Conservation (phyloP, 2,113 vertebrate species). For the Macaca nemestrina region DNA sequence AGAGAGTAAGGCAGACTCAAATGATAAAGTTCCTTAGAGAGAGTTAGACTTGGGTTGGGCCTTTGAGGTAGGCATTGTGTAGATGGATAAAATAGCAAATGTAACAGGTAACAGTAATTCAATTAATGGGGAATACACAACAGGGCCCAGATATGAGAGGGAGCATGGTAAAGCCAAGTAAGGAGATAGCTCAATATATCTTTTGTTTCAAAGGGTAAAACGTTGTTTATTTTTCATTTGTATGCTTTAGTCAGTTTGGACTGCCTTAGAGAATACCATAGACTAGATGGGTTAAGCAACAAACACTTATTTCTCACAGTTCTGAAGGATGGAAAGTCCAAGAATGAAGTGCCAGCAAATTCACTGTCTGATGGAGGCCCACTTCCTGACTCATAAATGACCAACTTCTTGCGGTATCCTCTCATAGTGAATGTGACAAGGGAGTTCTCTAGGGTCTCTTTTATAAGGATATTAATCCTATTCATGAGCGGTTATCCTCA, state of each 20-base stretch:
- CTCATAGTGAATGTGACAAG: too few species aligned
- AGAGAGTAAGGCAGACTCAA: not conserved
- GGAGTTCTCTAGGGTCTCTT: not conserved
- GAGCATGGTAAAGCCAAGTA: not conserved
- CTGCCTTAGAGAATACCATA: not conserved
- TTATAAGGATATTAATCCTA: not conserved
- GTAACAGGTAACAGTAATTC: not conserved
- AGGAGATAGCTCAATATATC: not conserved
- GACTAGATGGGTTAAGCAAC: not conserved
- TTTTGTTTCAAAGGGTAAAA: not conserved
- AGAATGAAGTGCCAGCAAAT: not conserved
- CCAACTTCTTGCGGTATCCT: not conserved
- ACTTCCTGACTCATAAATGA: not conserved
- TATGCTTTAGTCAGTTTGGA: not conserved
- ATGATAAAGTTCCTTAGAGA: not conserved
- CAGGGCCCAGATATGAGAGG: not conserved
- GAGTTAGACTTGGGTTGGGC: not conserved
- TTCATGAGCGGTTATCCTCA: not conserved
- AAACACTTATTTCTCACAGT: not conserved
- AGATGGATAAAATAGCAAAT: not conserved
- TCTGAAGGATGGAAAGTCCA: not conserved
- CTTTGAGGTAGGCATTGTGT: not conserved
- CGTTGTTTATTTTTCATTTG: not conserved
- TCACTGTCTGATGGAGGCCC: not conserved
- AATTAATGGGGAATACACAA: not conserved